These are phyloP conservation scores for Cyprinus carpio DNA, from an alignment of 2,113 vertebrate species.

Conservation along the genomic window DNA sequence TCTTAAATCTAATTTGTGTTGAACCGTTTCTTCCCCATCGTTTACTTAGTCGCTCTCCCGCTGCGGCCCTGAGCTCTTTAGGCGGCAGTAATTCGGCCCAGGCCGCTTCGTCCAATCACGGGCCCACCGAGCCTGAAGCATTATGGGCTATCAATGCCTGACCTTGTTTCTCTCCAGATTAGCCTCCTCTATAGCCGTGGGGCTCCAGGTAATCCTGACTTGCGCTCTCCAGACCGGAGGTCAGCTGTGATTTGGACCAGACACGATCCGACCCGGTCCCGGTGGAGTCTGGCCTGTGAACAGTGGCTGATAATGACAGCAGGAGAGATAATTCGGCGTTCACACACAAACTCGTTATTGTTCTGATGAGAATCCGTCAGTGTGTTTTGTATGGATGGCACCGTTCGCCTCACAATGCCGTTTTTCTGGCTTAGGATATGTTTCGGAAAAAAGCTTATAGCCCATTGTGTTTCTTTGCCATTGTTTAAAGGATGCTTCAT, in stretches of 20 bases:
- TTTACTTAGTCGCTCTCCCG: background rate
- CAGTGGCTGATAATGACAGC: too few relatives aligned
- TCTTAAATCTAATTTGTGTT: background rate
- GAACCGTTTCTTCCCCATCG: too few relatives aligned
- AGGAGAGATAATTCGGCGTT: too few relatives aligned
- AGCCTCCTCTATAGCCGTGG: background rate
- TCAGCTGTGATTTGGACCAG: conserved; percentile 19
- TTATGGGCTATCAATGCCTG: background rate
- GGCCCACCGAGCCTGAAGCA: background rate
- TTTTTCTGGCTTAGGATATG: background rate
- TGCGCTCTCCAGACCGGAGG: background rate
- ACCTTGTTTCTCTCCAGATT: background rate
- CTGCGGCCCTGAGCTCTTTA: background rate
- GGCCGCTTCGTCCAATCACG: background rate
- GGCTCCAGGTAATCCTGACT: conserved; percentile 2
- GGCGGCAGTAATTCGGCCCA: too few relatives aligned
- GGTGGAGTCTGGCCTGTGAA: background rate
- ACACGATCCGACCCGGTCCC: background rate
- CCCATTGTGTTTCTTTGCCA: conserved; percentile 3
- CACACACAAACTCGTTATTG: too few relatives aligned
- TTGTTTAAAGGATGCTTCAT: background rate
- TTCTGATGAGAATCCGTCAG: too few relatives aligned
- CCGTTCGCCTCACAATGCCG: conserved; percentile 2
- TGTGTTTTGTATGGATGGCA: too few relatives aligned
- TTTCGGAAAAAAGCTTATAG: background rate